A percentile compares a stretch with the other conserved stretches of the same genome.
Evolutionary conservation across 1,140 invertebrate genomes (phyloP).

Genomic region (Halictus rubicundus): DNA sequence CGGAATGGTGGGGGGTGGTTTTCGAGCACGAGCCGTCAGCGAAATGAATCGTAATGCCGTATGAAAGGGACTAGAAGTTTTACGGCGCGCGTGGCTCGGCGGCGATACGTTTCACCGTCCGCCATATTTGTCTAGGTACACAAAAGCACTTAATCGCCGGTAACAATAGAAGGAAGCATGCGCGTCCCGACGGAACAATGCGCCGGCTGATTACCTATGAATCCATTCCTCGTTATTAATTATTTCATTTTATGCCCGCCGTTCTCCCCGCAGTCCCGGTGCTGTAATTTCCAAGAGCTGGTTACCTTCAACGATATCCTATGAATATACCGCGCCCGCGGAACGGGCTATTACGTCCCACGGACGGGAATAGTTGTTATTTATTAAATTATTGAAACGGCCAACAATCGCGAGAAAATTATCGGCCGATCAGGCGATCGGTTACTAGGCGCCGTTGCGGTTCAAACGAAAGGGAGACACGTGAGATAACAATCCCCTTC

Average conservation of each 20-base stretch:
- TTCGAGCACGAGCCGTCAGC: too few species aligned
- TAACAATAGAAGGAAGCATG: background rate
- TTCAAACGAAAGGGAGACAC: too few species aligned
- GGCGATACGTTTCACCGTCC: background rate
- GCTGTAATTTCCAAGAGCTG: background rate
- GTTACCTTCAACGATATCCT: slow-evolving; percentile 6
- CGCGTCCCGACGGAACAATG: background rate
- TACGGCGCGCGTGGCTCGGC: background rate
- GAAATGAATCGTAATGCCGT: background rate
- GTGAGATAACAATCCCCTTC: too few species aligned
- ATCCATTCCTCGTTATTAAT: slow-evolving; percentile 2
- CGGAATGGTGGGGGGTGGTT: too few species aligned
- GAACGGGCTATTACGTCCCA: background rate
- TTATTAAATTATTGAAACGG: background rate
- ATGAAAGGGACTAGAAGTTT: background rate
- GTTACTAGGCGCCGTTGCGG: too few species aligned
- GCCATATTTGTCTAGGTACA: slow-evolving; percentile 3
- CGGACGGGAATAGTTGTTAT: background rate
- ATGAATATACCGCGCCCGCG: background rate
- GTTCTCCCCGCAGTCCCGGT: background rate
- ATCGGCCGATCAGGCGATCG: background rate
- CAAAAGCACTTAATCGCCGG: background rate
- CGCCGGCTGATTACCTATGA: background rate
- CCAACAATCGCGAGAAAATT: background rate
- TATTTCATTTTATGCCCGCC: background rate